Conservation (phyloP, 2,797 vertebrate genomes). For the Helarctos malayanus region DNA sequence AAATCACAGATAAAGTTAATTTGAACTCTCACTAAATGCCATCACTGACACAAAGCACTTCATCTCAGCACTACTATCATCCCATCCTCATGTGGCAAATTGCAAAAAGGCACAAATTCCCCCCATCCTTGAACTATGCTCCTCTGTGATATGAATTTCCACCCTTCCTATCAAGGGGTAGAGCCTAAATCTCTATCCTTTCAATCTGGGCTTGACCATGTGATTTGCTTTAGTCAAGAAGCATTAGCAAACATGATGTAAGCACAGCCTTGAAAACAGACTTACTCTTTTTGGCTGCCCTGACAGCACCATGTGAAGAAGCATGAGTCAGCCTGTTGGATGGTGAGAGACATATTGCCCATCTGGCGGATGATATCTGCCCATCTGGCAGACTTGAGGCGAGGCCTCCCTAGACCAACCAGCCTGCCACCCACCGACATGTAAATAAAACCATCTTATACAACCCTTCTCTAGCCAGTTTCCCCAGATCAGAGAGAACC, state of each 20-base stretch:
- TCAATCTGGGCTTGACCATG: not conserved
- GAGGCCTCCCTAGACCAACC: not conserved
- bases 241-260: not conserved
- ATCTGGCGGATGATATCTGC: not conserved
- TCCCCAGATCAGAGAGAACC: not conserved
- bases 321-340: not conserved
- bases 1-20: not conserved
- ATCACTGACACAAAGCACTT: not conserved
- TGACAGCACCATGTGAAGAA: not conserved
- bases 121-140: not conserved
- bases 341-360: not conserved
- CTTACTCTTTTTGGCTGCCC: not conserved
- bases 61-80: not conserved
- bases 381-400: not conserved
- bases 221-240: constrained; percentile 11
- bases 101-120: not conserved
- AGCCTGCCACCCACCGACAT: not conserved
- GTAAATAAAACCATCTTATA: not conserved
- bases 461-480: not conserved
- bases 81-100: not conserved
- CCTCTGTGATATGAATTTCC: not conserved
- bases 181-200: not conserved
- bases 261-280: not conserved
- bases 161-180: not conserved
- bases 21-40: not conserved